Evolutionary conservation across 2,888 invertebrate species (phyloP).

Genomic region (Eupithecia tripunctaria): DNA sequence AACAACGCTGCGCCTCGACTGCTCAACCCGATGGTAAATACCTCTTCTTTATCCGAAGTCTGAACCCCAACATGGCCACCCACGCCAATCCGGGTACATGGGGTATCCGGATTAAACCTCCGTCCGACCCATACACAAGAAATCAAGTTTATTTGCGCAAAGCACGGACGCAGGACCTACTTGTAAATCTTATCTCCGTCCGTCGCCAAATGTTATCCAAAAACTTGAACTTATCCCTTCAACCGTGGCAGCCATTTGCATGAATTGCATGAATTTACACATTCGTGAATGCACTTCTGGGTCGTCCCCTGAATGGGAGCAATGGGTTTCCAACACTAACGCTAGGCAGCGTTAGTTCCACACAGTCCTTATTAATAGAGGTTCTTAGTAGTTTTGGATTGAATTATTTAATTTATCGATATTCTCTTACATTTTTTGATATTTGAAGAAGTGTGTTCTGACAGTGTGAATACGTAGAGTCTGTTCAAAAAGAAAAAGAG

Average conservation of each 20-base stretch:
- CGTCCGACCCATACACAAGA: slow-evolving; percentile 44
- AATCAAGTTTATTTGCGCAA: slow-evolving; percentile 62
- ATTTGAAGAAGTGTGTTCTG: background rate
- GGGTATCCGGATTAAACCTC: slow-evolving; percentile 61
- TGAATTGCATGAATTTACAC: too few relatives aligned
- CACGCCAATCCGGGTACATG: too few relatives aligned
- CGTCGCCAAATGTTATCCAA: too few relatives aligned
- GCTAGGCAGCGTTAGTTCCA: too few relatives aligned
- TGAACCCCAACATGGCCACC: slow-evolving; percentile 50
- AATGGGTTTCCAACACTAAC: too few relatives aligned
- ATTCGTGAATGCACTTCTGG: too few relatives aligned
- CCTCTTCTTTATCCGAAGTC: background rate
- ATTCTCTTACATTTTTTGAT: background rate
- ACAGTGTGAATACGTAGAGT: background rate
- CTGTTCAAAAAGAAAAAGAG: too few relatives aligned
- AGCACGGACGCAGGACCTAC: slow-evolving; percentile 38
- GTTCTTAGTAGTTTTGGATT: background rate
- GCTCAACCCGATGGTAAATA: slow-evolving; percentile 46
- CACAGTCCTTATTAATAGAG: too few relatives aligned
- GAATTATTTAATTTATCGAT: background rate
- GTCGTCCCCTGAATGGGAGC: too few relatives aligned
- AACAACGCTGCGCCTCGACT: slow-evolving; percentile 50
- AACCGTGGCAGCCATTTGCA: too few relatives aligned
- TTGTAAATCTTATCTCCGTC: background rate
- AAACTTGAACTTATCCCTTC: too few relatives aligned